Percentiles rank a stretch among this genome's conserved stretches.
Evolutionary conservation across 2,797 vertebrate species (phyloP).

Genomic region (Oryzias dopingdopingensis): DNA sequence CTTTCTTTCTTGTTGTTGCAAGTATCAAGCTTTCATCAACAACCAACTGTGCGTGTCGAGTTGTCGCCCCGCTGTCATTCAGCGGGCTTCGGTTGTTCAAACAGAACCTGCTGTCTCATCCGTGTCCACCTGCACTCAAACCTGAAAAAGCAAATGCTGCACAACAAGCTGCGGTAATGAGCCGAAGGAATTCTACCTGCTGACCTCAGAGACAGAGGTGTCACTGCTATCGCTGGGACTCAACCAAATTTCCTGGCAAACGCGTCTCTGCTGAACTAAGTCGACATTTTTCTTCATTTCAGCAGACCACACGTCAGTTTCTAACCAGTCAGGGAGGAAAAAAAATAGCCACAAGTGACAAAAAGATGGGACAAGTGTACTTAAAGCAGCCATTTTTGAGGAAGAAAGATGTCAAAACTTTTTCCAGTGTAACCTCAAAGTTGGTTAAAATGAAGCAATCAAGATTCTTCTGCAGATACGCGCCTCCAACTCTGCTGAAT

Average conservation of each 20-base stretch:
- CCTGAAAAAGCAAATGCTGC: background rate
- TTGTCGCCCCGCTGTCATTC: slow-evolving; percentile 2
- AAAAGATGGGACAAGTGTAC: background rate
- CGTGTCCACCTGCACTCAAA: slow-evolving; percentile 1
- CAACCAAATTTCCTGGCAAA: slow-evolving; percentile 9
- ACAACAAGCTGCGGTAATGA: slow-evolving; percentile 22
- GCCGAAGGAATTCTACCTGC: background rate
- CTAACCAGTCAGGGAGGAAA: background rate
- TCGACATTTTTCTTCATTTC: background rate
- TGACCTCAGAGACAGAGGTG: slow-evolving; percentile 1
- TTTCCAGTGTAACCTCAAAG: too few species aligned
- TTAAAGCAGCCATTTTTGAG: background rate
- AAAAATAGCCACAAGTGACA: background rate
- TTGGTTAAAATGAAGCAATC: too few species aligned
- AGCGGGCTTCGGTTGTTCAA: slow-evolving; percentile 7
- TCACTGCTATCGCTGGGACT: background rate
- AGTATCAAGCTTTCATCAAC: slow-evolving; percentile 34
- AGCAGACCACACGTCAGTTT: background rate
- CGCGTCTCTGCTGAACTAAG: slow-evolving; percentile 2
- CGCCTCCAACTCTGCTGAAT: too few species aligned
- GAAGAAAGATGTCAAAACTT: too few species aligned
- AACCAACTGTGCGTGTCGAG: slow-evolving; percentile 8
- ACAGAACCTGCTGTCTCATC: slow-evolving; percentile 11
- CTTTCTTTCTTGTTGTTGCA: slow-evolving; percentile 14
- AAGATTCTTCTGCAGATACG: too few species aligned